Evolutionary conservation across 2,888 invertebrate genomes (phyloP).

Genomic region (Onthophagus sagittarius): DNA sequence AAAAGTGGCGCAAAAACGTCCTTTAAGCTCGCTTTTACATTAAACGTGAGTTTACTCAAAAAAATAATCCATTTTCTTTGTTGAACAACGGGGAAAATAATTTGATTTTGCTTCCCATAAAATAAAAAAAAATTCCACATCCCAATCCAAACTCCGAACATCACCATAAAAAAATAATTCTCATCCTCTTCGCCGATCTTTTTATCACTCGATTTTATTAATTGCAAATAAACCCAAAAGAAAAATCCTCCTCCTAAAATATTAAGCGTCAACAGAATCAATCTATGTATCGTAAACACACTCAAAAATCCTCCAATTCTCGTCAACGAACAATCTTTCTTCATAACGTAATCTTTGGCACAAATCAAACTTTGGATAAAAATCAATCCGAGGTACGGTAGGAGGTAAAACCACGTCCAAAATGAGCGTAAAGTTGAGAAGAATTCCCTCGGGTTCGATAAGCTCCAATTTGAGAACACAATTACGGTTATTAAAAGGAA

Average conservation of each 20-base stretch:
- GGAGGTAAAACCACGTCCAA: slow-evolving; percentile 63
- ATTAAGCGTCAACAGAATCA: slow-evolving; percentile 56
- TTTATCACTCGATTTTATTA: slow-evolving; percentile 55
- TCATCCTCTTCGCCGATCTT: slow-evolving; percentile 60
- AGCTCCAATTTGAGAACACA: slow-evolving; percentile 58
- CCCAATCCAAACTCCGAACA: slow-evolving; percentile 68
- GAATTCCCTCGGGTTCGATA: slow-evolving; percentile 60
- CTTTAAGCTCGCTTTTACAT: slow-evolving; percentile 57
- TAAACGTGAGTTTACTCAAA: slow-evolving; percentile 55
- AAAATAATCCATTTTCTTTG: slow-evolving; percentile 66
- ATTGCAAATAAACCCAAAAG: slow-evolving; percentile 65
- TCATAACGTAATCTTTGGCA: slow-evolving; percentile 64
- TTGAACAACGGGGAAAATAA: slow-evolving; percentile 68
- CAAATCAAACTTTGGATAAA: slow-evolving; percentile 69
- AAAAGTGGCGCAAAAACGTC: slow-evolving; percentile 61
- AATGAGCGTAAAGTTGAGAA: slow-evolving; percentile 57
- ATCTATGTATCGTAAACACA: slow-evolving; percentile 59
- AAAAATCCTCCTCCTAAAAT: slow-evolving; percentile 62
- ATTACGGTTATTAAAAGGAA: slow-evolving; percentile 40
- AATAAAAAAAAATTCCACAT: slow-evolving; percentile 57
- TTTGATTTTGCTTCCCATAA: slow-evolving; percentile 54
- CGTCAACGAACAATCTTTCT: slow-evolving; percentile 59
- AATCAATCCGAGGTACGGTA: slow-evolving; percentile 60
- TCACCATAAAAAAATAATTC: slow-evolving; percentile 62
- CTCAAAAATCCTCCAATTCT: slow-evolving; percentile 64